These are phyloP conservation scores for Tonatia bakeri DNA, from an alignment of 2,113 vertebrate genomes.

Conservation along the genomic window DNA sequence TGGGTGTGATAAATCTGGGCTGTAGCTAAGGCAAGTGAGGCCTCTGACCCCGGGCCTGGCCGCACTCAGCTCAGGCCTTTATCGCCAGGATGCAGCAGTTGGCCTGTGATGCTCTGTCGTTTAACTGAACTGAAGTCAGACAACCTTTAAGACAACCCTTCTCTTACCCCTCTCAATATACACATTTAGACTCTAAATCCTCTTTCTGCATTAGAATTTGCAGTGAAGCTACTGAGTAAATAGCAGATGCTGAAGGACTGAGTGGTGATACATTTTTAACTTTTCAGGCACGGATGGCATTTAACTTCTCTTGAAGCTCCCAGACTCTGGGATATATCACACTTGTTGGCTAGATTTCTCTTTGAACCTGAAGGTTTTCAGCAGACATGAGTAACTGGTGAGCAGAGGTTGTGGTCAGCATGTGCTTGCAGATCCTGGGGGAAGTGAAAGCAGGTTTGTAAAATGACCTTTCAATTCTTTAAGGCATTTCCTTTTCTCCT, in stretches of 20 bases:
- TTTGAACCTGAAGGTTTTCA: slow-evolving; percentile 27
- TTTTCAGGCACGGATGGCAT: slow-evolving; percentile 42
- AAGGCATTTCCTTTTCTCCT: slow-evolving; percentile 17
- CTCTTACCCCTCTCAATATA: not conserved
- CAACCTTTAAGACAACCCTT: not conserved
- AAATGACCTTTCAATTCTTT: not conserved
- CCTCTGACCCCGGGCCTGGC: not conserved
- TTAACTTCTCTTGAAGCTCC: slow-evolving; percentile 28
- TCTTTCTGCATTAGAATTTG: not conserved
- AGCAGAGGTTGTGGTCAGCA: not conserved
- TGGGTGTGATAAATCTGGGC: not conserved
- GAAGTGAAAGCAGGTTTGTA: slow-evolving; percentile 40
- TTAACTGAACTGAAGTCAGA: not conserved
- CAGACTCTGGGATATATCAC: slow-evolving; percentile 22
- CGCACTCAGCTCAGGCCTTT: not conserved
- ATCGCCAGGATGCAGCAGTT: not conserved
- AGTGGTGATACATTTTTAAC: not conserved
- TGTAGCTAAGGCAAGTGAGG: not conserved
- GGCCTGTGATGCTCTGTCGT: not conserved
- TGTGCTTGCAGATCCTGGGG: not conserved
- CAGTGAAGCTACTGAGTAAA: slow-evolving; percentile 16
- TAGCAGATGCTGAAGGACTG: slow-evolving; percentile 24
- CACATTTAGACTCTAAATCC: slow-evolving; percentile 36
- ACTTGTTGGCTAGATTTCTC: slow-evolving; percentile 10
- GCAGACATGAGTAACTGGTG: slow-evolving; percentile 7